A percentile compares a stretch with the other conserved stretches of the same genome.
These are phyloP conservation scores for Temnopleurus reevesii DNA, from an alignment of 53 echinoderm and acorn worm genomes.

Conservation along the genomic window DNA sequence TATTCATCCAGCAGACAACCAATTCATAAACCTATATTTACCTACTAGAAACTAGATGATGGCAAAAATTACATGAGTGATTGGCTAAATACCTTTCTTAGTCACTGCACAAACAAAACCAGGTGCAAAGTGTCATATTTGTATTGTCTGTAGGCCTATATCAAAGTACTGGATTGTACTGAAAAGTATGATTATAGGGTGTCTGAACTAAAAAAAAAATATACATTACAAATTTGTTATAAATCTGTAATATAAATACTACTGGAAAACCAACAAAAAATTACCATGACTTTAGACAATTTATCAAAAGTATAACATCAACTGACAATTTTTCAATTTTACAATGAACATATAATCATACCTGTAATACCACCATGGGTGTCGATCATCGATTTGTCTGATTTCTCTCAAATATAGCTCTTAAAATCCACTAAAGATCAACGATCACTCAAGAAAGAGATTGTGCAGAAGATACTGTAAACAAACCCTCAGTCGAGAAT, in stretches of 20 bases:
- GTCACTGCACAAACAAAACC: background rate
- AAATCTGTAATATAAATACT: too few species aligned
- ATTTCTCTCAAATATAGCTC: background rate
- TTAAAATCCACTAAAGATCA: conserved; percentile 8
- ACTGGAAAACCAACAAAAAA: too few species aligned
- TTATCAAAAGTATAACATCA: too few species aligned
- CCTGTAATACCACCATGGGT: background rate
- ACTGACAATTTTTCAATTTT: too few species aligned
- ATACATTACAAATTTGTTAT: too few species aligned
- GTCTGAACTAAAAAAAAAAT: too few species aligned
- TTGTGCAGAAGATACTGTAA: background rate
- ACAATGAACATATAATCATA: background rate
- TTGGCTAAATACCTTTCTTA: background rate
- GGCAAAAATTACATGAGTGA: background rate
- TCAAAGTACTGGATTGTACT: too few species aligned
- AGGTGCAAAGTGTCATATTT: conserved; percentile 22
- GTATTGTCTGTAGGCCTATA: too few species aligned
- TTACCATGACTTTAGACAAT: too few species aligned
- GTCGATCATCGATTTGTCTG: background rate
- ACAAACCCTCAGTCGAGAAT: background rate
- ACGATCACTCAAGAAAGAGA: background rate
- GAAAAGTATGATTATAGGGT: too few species aligned
- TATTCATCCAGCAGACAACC: background rate
- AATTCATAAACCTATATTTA: background rate
- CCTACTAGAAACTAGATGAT: background rate